Base-by-base conservation (phyloP, 1,140 invertebrate genomes). In the Caenorhabditis inopinata region DNA sequence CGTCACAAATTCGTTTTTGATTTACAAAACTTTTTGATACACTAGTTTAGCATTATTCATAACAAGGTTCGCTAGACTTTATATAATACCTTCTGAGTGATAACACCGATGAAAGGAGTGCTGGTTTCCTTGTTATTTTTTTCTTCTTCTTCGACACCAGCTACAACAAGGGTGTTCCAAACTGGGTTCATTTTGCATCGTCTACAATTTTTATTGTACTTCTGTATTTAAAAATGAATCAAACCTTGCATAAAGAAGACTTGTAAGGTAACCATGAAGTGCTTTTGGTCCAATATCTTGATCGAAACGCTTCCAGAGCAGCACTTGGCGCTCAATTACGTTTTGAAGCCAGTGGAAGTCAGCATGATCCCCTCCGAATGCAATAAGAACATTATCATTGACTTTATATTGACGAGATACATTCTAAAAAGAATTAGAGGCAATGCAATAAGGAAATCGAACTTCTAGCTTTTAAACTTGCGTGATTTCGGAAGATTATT, bases 281-380 rank as follows among this genome's bases (percentile, higher is more conserved):
- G 87, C 86, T 51, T 84, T 85, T 12, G 87, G 86, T 16, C 85
- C 85, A 14, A 85, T 74, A n/a, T 81, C 53, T 27, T 81, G 80
- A 47, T 62, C 76, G 51, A 81, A 49, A 11, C 42, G 25, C 35
- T 76, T 25, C 80, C 80, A 81, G 23, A 68, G 45, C 2, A 76
- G 38, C 14, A 81, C 85, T 46, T 81, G 80, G 11, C 87, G 82
- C 47, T 88, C 85, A 27, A 88, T 84, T 14, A 88, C 81, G 78
- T 88, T 88, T 74, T 88, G 87, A 35, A 88, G 79, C 81, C 82
- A 88, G 68, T 88, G 87, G 75, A 88, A 88, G 58, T 88, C 87
- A 14, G 87, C 87, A 77, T 85, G 83, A 78, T 88, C 87, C 18
- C 87, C 87, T 25, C 83, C 79, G 76, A 88, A 88, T 6, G 83